Evolutionary conservation across 2,797 vertebrate genomes (phyloP), one percentile per base, ranked within the genome.

Genomic region (Ctenosaura bakeri): DNA sequence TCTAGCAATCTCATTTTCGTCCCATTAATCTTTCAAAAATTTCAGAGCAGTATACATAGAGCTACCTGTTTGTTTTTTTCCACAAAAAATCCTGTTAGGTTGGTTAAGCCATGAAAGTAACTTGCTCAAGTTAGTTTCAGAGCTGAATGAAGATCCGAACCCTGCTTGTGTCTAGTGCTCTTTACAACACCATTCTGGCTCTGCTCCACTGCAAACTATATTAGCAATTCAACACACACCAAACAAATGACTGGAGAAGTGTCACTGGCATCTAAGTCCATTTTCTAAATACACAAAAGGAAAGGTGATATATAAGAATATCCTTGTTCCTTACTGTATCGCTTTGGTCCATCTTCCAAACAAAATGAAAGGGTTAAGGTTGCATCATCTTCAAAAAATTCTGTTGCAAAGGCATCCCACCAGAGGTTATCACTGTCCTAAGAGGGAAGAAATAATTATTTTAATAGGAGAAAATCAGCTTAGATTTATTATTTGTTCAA

Each of bases 271-370:
- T n/a, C 20, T 46, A 42, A 22, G 22, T 62, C 80, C 7, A 12
- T 89, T 46, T 77, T 42, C 69, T 59, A 89, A 86, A 35, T 82
- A 29, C 79, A 91, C 59, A 85, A 54, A 94, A 93, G 92, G 4
- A 64, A 42, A 92, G 54, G 74, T 32, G 78, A 62, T 92, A 89
- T 87, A 94, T 94, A 88, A 94, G 88, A 95, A 97, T 86, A 95
- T 95, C 93, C 59, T 38, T 46, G 35, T 92, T 86, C 94, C 99
- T 99, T 99, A 99, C 99, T 99, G 98, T 99, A 99, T 99, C 99
- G 98, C 98, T 99, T 99, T 98, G 99, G 99, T 98, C 99, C 99
- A 93, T 99, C 99, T 98, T 99, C 99, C 95, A 99, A 98, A 97
- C 99, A 99, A 98, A 99, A 99, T 94, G 99, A 99, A 94, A 99